These are phyloP conservation scores for Prionailurus viverrinus DNA, from an alignment of 2,113 vertebrate genomes.

Conservation along the genomic window DNA sequence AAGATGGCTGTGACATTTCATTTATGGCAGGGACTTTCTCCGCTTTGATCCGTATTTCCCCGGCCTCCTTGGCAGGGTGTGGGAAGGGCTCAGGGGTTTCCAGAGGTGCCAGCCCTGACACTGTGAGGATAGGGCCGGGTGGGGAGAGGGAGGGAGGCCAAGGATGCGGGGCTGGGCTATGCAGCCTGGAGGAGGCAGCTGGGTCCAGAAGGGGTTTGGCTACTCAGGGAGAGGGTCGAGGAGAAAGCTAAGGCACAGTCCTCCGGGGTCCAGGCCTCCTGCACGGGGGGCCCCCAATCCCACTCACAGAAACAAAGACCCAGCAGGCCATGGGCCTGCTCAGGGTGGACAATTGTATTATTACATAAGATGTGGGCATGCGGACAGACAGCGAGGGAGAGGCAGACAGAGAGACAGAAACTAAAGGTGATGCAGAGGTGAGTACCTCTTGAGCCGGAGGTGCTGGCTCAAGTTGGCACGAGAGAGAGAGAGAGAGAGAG, in stretches of 20 bases:
- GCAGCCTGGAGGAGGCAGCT: neutral
- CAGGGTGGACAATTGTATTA: neutral
- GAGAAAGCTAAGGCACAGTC: neutral
- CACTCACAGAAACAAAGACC: neutral
- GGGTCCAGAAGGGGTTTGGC: neutral
- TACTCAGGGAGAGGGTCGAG: neutral
- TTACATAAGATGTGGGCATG: neutral
- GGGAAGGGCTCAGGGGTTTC: neutral
- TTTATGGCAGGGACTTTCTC: neutral
- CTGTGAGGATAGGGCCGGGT: neutral
- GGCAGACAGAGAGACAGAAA: neutral
- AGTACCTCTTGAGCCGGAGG: too few relatives aligned
- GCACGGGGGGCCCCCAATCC: fast-evolving
- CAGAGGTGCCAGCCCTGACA: neutral
- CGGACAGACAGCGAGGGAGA: neutral
- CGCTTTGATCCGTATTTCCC: neutral
- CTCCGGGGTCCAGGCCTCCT: neutral
- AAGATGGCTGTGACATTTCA: too few relatives aligned
- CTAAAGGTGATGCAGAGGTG: neutral
- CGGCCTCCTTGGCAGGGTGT: neutral
- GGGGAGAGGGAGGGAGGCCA: neutral
- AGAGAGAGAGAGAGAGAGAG: neutral
- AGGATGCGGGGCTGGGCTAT: neutral
- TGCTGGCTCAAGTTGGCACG: neutral
- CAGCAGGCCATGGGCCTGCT: neutral